Conservation (phyloP, 2,113 vertebrate genomes). For the Vidua macroura region DNA sequence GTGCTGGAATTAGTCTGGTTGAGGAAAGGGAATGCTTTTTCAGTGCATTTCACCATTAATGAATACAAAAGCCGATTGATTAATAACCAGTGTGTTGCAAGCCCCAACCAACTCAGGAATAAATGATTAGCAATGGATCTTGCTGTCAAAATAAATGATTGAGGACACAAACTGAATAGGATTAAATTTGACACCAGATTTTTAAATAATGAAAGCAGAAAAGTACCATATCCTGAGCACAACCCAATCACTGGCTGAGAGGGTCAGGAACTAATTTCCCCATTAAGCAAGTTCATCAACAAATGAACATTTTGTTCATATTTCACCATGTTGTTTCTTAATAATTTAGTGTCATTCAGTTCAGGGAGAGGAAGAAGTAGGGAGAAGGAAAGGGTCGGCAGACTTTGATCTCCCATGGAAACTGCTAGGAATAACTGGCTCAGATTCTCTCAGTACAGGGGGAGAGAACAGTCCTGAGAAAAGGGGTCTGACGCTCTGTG, state of each 20-base stretch:
- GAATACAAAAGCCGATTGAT: neutral
- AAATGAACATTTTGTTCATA: neutral
- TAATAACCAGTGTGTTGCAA: constrained; percentile 25
- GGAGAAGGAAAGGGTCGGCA: neutral
- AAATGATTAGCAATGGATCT: constrained; percentile 35
- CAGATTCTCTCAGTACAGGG: neutral
- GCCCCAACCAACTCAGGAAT: neutral
- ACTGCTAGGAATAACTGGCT: neutral
- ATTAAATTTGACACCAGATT: constrained; percentile 12
- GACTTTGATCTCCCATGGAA: neutral
- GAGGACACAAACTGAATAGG: neutral
- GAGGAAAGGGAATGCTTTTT: neutral
- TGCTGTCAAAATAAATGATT: constrained; percentile 30
- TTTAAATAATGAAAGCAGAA: neutral
- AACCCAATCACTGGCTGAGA: neutral
- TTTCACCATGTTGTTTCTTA: neutral
- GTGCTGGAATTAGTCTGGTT: neutral
- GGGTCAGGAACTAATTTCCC: neutral
- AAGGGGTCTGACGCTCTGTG: fast-evolving
- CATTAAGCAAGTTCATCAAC: neutral
- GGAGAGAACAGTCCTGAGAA: neutral
- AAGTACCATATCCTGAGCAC: neutral
- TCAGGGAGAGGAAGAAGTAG: neutral
- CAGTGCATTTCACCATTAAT: neutral
- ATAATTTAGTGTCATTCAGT: neutral